Evolutionary conservation across 2,113 vertebrate genomes (phyloP).

Genomic region (Penelope pileata): DNA sequence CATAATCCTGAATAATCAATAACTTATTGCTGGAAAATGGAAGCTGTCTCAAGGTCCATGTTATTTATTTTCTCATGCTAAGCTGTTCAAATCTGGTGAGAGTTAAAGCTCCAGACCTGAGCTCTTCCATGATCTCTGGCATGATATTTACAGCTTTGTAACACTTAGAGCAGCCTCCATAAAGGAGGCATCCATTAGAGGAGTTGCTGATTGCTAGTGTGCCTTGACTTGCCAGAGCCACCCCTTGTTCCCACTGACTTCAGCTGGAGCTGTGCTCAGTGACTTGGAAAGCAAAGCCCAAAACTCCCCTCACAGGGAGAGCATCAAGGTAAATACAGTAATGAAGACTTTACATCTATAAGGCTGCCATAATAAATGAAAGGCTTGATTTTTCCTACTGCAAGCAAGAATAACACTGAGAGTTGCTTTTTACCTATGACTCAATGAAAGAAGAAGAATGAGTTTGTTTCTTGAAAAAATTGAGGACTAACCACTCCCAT

Average conservation of each 20-base stretch:
- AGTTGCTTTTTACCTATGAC: fast-evolving
- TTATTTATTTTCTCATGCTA: not conserved
- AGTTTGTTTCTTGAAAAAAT: fast-evolving
- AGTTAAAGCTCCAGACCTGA: not conserved
- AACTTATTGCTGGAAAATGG: not conserved
- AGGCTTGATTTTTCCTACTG: not conserved
- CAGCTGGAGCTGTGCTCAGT: not conserved
- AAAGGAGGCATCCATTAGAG: not conserved
- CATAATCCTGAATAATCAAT: not conserved
- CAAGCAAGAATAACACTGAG: fast-evolving
- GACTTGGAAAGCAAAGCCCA: not conserved
- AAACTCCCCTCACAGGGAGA: not conserved
- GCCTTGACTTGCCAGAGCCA: not conserved
- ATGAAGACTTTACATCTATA: not conserved
- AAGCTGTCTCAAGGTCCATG: not conserved
- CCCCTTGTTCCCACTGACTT: not conserved
- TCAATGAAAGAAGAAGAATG: not conserved
- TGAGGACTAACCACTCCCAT: not conserved
- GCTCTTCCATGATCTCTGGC: not conserved
- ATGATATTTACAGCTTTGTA: not conserved
- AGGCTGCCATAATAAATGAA: not conserved
- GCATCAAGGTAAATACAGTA: not conserved
- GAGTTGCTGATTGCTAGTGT: not conserved
- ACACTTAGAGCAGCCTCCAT: not conserved
- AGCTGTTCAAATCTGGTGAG: not conserved